Conservation (phyloP, 1,140 invertebrate species). For the Metopolophium dirhodum region DNA sequence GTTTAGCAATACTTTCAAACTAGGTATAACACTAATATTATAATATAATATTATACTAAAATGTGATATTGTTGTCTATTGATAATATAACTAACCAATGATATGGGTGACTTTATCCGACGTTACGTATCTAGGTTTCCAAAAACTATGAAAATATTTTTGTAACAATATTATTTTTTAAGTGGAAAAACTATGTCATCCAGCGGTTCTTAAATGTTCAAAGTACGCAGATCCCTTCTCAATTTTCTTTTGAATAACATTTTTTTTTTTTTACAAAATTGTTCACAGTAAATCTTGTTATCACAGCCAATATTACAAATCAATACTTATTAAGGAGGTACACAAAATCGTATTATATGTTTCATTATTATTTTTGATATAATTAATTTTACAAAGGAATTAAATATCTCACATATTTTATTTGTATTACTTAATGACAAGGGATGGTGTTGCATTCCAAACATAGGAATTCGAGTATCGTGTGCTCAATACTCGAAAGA, state of each 20-base stretch:
- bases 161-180: not conserved
- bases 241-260: not conserved
- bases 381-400: not conserved
- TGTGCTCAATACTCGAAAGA: not conserved
- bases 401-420: not conserved
- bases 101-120: not conserved
- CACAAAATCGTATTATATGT: not conserved
- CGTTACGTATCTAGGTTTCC: not conserved
- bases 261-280: too few relatives aligned
- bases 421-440: not conserved
- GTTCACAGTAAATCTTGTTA: too few relatives aligned
- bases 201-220: not conserved
- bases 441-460: not conserved
- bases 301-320: not conserved
- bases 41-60: not conserved
- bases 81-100: not conserved
- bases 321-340: not conserved
- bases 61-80: not conserved
- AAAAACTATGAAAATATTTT: not conserved
- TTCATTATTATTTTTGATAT: not conserved
- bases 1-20: not conserved
- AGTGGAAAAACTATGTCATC: not conserved
- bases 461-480: not conserved
- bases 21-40: not conserved
- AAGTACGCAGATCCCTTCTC: not conserved